phyloP scores from a whole-genome alignment of 35 echinoderm and acorn worm species.

The Lytechinus variegatus region DNA sequence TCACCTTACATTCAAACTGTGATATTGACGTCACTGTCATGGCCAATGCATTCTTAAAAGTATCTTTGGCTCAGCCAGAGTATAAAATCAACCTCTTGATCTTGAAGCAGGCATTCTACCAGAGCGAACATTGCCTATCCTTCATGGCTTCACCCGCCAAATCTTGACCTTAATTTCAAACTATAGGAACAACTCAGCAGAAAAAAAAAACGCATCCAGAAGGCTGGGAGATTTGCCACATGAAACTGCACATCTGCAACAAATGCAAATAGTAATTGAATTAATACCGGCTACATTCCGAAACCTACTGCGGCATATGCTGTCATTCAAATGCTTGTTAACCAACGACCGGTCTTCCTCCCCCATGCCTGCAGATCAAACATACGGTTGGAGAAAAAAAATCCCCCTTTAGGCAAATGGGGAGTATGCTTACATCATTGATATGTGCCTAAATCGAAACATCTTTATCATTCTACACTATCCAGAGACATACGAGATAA shows the following conservation, averaged over 20 bases:
- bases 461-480: slow-evolving; percentile 3
- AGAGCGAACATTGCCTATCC: too few species aligned
- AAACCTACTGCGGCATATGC: not conserved
- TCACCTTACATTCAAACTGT: too few species aligned
- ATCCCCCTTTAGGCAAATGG: not conserved
- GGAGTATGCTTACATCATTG: not conserved
- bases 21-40: too few species aligned
- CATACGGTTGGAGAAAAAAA: not conserved
- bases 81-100: too few species aligned
- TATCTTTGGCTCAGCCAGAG: too few species aligned
- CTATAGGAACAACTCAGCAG: not conserved
- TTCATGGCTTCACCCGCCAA: too few species aligned
- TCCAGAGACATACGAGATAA: not conserved
- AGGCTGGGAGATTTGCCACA: not conserved
- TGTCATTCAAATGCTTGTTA: not conserved
- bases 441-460: not conserved
- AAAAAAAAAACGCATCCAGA: not conserved
- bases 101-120: too few species aligned
- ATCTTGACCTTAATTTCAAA: too few species aligned
- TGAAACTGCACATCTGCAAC: not conserved
- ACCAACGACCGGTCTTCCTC: not conserved
- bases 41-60: too few species aligned
- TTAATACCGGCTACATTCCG: not conserved
- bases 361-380: not conserved
- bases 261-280: not conserved